Evolutionary conservation across 2,113 vertebrate species (phyloP), one percentile per base, ranked within the genome.

Genomic region (Xenus cinereus): DNA sequence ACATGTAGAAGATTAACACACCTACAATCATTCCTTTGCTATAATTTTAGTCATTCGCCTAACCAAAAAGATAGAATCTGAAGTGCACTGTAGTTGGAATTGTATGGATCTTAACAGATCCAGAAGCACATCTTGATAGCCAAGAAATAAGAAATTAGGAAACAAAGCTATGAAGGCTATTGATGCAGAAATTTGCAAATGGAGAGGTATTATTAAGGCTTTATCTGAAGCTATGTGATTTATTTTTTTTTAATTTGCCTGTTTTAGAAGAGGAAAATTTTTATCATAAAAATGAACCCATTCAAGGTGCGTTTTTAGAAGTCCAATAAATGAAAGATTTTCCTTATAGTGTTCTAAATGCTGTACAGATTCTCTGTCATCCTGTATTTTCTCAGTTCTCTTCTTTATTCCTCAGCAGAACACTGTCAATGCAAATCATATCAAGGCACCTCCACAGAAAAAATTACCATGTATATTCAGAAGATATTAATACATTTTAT

Each of bases 401-500:
- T 54, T 90, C n/a, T 72, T 91, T 95, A 93, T 83, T 92, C 48
- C 68, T 64, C 75, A 84, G 43, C 30, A 75, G 60, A 96, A 84
- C 23, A 75, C n/a, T 71, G 27, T 81, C 84, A 91, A 93, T 54
- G 48, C 6, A 6, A 84, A 73, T 72, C 54, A 80, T 17, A 85
- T 57, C 67, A 82, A 73, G 68, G 35, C 51, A 73, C 5, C 20
- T 77, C 17, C 84, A 88, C 64, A 71, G 76, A 67, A 91, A 80
- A 87, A 80, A 66, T 57, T 45, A 79, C 62, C 46, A 54, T 16
- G 14, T 80, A 50, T 68, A 89, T 85, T 87, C 85, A 94, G 77
- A 84, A 94, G 41, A 41, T 39, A 64, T 51, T 94, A 50, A 84
- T 78, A 95, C 43, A 69, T 78, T 66, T 71, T 71, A 51, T 75